These are phyloP conservation scores for Myotis lucifugus DNA, from an alignment of 2,113 vertebrate genomes.

Conservation along the genomic window DNA sequence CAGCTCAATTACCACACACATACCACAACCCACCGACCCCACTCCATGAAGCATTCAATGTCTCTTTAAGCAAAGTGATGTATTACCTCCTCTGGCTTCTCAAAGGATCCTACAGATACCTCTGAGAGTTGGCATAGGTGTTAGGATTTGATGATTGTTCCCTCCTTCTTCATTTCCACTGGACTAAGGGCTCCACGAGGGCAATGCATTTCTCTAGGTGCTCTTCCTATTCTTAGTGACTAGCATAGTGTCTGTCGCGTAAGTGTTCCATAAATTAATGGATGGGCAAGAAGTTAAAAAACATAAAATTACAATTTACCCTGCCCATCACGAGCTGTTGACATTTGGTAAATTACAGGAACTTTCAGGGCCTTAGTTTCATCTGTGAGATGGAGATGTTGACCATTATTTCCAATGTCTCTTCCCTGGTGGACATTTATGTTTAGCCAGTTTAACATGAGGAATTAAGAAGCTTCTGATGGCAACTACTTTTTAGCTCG, in stretches of 20 bases:
- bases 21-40: neutral
- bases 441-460: neutral
- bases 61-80: neutral
- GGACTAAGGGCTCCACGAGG: neutral
- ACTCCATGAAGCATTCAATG: neutral
- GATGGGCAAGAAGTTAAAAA: neutral
- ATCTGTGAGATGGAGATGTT: neutral
- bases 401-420: neutral
- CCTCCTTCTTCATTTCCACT: neutral
- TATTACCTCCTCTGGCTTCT: neutral
- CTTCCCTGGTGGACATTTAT: neutral
- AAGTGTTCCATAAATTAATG: neutral
- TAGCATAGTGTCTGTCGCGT: neutral
- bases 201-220: neutral
- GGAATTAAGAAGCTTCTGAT: neutral
- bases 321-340: neutral
- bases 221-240: neutral
- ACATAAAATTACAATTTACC: neutral
- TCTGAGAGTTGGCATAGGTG: neutral
- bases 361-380: neutral
- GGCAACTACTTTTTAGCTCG: constrained; percentile 14
- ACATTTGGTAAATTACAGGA: neutral
- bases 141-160: neutral
- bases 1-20: neutral
- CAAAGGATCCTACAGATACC: neutral